Evolutionary conservation across 2,797 vertebrate species (phyloP).

Genomic region (Sebastes itinus): DNA sequence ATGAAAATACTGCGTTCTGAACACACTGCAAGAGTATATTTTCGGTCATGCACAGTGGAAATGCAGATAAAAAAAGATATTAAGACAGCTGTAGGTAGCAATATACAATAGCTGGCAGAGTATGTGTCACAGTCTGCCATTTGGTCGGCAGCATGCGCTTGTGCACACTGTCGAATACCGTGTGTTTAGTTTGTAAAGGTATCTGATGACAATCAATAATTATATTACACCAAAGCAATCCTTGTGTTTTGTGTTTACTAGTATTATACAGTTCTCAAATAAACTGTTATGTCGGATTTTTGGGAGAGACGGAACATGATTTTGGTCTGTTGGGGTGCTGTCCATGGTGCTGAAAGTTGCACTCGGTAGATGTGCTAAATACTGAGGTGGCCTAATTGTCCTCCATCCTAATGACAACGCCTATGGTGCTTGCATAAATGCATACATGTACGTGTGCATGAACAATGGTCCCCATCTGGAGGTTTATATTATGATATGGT

Average conservation of each 20-base stretch:
- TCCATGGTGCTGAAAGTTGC: not conserved
- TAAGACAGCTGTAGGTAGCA: not conserved
- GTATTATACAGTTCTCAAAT: not conserved
- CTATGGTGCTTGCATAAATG: accelerated
- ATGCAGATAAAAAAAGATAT: not conserved
- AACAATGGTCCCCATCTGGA: too few relatives aligned
- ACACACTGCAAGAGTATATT: not conserved
- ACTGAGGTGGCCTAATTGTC: not conserved
- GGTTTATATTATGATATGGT: too few relatives aligned
- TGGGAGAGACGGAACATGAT: not conserved
- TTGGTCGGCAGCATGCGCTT: accelerated
- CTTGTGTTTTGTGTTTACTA: not conserved
- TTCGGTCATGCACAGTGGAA: not conserved
- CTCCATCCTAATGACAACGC: not conserved
- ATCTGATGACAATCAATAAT: not conserved
- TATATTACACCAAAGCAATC: not conserved
- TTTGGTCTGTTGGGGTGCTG: not conserved
- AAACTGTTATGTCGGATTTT: not conserved
- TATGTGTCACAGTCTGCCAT: not conserved
- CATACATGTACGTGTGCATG: not conserved
- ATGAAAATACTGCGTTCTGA: not conserved
- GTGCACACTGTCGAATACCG: too few relatives aligned
- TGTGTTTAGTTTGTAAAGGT: too few relatives aligned
- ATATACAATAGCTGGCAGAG: not conserved
- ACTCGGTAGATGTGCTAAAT: not conserved